phyloP scores from a whole-genome alignment of 2,113 vertebrate genomes.

The Mesoclemmys tuberculata region DNA sequence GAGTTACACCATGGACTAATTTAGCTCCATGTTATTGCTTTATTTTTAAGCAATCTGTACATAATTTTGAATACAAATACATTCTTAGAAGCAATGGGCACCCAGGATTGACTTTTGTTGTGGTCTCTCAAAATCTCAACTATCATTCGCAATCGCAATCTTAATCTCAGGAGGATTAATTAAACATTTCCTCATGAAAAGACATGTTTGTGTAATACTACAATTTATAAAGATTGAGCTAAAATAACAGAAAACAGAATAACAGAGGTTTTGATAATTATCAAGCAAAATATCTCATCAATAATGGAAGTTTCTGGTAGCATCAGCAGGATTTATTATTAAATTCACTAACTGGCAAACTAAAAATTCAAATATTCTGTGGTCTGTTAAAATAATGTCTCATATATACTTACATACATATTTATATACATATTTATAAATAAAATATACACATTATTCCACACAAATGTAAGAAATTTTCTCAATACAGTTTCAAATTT shows the following conservation, averaged over 20 bases:
- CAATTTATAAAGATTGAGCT: neutral
- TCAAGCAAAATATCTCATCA: neutral
- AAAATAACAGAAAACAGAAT: neutral
- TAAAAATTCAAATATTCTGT: neutral
- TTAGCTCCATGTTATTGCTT: accelerated
- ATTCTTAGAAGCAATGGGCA: neutral
- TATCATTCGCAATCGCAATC: neutral
- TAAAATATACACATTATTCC: too few species aligned
- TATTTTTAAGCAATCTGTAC: neutral
- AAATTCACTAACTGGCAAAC: neutral
- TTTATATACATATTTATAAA: too few species aligned
- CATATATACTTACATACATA: neutral
- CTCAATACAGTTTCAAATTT: neutral
- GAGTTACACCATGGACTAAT: neutral
- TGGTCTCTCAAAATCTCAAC: neutral
- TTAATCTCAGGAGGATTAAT: neutral
- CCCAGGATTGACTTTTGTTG: neutral
- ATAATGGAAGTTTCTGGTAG: neutral
- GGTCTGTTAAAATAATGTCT: neutral
- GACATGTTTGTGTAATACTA: neutral
- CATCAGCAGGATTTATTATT: neutral
- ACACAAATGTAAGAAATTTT: neutral
- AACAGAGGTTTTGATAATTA: neutral
- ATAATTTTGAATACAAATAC: neutral
- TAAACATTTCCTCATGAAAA: neutral